Base-by-base conservation (phyloP, 2,888 invertebrate species). In the Bimastos eiseni region DNA sequence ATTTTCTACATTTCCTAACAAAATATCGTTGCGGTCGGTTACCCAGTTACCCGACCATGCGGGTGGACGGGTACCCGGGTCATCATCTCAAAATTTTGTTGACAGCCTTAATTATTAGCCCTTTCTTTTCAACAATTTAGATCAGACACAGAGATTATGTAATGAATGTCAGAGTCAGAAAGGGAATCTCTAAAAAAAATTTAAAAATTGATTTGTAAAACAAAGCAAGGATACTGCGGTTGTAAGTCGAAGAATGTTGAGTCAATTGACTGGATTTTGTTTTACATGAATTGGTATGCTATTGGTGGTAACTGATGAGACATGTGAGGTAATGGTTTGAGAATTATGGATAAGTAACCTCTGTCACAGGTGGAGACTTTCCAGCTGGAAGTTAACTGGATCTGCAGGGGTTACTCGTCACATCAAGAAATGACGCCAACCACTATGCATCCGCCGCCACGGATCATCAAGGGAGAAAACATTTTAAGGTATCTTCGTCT, bases 321-420 rank as follows among this genome's bases (percentile, higher is more conserved):
- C 70, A n/a, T 70, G 30, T 70, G n/a, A 70, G 70, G n/a, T 70
- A 70, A 70, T 70, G n/a, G 70, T 70, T 8, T 70, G 70, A 70
- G 49, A 49, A 49, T 49, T 49, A 49, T 49, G 49, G n/a, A n/a
- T 70, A n/a, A 70, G n/a, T 70, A n/a, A n/a, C 3, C 11, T n/a
- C n/a, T 70, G 30, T 70, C 70, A 70, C 89, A 93, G 93, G 97
- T 98, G 19, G 96, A 97, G 94, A 97, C 97, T 4, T 96, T 97
- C 92, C 96, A 97, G 92, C 97, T 98, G 34, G 97, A 97, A 93
- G 97, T 98, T 0, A 97, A 97, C 93, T 98, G 98, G 98, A 97
- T 97, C 93, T 97, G 97, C 94, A 96, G 95, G 92, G 95, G 95
- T 13, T 95, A 94, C 91, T 70, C 70, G 6, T 93, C 94, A 34